Evolutionary conservation across 2,888 invertebrate species (phyloP).

Genomic region (Harmothoe impar): DNA sequence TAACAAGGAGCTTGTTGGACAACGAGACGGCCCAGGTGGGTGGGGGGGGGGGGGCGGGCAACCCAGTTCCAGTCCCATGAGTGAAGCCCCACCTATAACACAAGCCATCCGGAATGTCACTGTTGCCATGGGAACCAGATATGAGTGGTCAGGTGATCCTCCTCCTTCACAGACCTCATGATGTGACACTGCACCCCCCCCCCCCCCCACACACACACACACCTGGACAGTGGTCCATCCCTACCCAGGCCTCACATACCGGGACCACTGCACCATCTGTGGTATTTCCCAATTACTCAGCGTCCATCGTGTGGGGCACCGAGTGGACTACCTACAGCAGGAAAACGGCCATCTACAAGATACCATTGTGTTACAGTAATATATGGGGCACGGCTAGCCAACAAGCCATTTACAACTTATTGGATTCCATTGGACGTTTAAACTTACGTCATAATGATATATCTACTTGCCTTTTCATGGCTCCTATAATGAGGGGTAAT

Average conservation of each 20-base stretch:
- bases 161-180: neutral
- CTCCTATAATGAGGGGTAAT: no score
- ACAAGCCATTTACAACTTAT: no score
- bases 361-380: no score
- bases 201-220: neutral
- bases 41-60: neutral
- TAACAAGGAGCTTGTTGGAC: no score
- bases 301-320: neutral
- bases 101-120: constrained; percentile 29
- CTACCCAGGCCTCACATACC: neutral
- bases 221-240: no score
- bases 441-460: no score
- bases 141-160: constrained; percentile 13
- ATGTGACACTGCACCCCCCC: neutral
- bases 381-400: no score
- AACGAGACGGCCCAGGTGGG: neutral
- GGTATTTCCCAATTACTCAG: neutral
- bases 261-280: neutral
- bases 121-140: neutral
- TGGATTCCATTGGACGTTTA: no score
- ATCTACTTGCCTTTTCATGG: no score
- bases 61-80: neutral
- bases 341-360: no score
- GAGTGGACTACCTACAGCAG: no score
- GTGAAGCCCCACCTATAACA: neutral